These are phyloP conservation scores for Oreochromis niloticus DNA, from an alignment of 2,113 vertebrate genomes.

Conservation along the genomic window DNA sequence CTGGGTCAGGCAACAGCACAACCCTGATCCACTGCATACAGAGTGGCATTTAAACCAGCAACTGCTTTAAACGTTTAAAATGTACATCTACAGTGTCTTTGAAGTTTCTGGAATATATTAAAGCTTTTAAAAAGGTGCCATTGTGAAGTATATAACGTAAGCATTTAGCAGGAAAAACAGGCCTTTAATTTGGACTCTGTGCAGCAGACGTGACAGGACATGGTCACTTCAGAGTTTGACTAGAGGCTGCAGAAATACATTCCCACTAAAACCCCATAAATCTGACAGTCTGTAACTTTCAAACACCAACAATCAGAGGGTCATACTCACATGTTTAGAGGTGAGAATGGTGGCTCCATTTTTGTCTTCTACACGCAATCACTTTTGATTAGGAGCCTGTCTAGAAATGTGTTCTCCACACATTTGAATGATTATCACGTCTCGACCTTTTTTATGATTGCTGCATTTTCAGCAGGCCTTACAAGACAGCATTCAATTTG, in stretches of 20 bases:
- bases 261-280: not conserved
- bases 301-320: not conserved
- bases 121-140: not conserved
- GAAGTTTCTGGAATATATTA: not conserved
- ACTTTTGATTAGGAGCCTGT: not conserved
- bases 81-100: not conserved
- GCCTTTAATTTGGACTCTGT: not conserved
- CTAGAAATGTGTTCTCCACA: not conserved
- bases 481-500: not conserved
- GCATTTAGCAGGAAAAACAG: not conserved
- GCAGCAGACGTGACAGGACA: not conserved
- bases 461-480: not conserved
- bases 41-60: not conserved
- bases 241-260: not conserved
- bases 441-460: not conserved
- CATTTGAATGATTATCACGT: not conserved
- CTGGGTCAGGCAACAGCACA: not conserved
- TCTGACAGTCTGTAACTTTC: not conserved
- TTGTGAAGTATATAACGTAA: not conserved
- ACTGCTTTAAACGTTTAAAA: not conserved
- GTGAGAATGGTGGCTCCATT: not conserved
- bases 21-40: not conserved
- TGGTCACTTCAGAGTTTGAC: not conserved
- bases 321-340: not conserved
- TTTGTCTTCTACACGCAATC: not conserved